phyloP scores from a whole-genome alignment of 2,113 vertebrate genomes.

The Notarius lentiginosus region DNA sequence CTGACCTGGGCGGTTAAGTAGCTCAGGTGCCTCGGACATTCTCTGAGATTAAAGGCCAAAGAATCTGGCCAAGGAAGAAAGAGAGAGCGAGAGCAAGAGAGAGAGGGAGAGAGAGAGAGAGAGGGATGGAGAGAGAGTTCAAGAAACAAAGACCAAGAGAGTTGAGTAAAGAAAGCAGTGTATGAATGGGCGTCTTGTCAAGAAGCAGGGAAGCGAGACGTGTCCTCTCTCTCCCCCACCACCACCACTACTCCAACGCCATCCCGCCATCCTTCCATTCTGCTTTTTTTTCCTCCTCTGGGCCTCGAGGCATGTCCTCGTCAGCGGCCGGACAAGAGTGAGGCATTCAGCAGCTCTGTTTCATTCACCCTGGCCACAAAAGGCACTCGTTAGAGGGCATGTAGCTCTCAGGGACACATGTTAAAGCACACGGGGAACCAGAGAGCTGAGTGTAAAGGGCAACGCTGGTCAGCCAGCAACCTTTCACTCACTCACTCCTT shows the following conservation, averaged over 20 bases:
- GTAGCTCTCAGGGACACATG: constrained; percentile 41
- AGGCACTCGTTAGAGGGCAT: constrained; percentile 40
- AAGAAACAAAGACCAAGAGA: constrained; percentile 51
- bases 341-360: constrained; percentile 59
- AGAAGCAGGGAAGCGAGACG: constrained; percentile 69
- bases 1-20: constrained; percentile 70
- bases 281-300: constrained; percentile 25
- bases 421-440: constrained; percentile 25
- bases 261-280: constrained; percentile 8
- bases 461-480: background rate
- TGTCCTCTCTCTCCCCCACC: background rate
- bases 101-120: constrained; percentile 6
- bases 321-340: constrained; percentile 64
- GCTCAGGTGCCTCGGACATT: constrained; percentile 78
- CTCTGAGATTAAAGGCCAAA: constrained; percentile 77
- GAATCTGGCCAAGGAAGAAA: constrained; percentile 68
- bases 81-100: background rate
- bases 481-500: constrained; percentile 22
- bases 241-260: constrained; percentile 34
- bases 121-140: background rate
- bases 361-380: constrained; percentile 45
- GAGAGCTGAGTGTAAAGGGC: constrained; percentile 28
- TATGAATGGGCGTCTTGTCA: constrained; percentile 77
- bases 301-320: constrained; percentile 60
- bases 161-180: constrained; percentile 66